phyloP scores from a whole-genome alignment of 2,113 vertebrate species.

The Crotalus tigris region DNA sequence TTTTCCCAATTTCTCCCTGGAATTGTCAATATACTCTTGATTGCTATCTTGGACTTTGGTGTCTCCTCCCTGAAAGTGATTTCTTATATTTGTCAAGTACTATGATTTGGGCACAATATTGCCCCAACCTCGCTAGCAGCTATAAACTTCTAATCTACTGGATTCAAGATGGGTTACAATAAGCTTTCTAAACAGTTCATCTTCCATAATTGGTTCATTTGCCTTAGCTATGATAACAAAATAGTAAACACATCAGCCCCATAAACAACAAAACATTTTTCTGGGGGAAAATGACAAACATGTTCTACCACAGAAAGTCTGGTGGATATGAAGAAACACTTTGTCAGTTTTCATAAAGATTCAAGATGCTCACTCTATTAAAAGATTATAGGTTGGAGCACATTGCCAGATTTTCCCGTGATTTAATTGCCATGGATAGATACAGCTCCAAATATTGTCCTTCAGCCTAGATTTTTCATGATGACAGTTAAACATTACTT shows the following conservation, averaged over 20 bases:
- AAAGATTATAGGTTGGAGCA: neutral
- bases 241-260: neutral
- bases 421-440: neutral
- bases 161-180: neutral
- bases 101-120: neutral
- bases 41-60: neutral
- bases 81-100: neutral
- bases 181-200: neutral
- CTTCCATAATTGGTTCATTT: neutral
- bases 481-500: neutral
- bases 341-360: neutral
- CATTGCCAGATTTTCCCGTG: neutral
- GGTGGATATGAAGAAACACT: neutral
- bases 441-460: neutral
- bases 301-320: neutral
- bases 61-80: neutral
- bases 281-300: neutral
- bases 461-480: neutral
- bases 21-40: neutral
- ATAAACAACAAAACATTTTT: neutral
- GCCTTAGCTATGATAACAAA: neutral
- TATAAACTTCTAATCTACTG: neutral
- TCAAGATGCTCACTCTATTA: neutral
- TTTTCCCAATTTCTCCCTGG: neutral
- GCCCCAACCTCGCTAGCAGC: neutral